Evolutionary conservation across 2,888 invertebrate genomes (phyloP).

Genomic region (Leptinotarsa tumamoca): DNA sequence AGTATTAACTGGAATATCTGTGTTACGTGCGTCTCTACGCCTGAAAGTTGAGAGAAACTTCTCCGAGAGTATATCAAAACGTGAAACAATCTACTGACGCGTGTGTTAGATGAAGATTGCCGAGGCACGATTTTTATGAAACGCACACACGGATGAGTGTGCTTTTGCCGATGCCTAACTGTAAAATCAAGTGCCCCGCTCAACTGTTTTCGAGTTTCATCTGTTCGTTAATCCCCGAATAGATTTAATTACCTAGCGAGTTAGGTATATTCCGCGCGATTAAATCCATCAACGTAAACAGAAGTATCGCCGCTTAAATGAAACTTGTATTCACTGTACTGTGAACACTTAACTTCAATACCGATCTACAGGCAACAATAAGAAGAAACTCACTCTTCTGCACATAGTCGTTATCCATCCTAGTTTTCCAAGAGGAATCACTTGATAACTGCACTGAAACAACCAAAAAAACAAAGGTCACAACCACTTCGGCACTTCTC

Average conservation of each 20-base stretch:
- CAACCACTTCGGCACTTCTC: slow-evolving; percentile 30
- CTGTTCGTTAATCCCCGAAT: slow-evolving; percentile 20
- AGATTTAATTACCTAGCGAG: slow-evolving; percentile 24
- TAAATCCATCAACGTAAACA: slow-evolving; percentile 7
- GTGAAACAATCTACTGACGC: slow-evolving; percentile 7
- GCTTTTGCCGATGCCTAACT: slow-evolving; percentile 33
- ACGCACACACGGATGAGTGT: slow-evolving; percentile 20
- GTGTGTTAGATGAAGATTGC: slow-evolving; percentile 29
- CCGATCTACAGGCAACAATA: slow-evolving; percentile 21
- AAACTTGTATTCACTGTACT: slow-evolving; percentile 23
- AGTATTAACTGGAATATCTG: slow-evolving; percentile 6
- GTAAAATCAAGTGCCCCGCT: slow-evolving; percentile 32
- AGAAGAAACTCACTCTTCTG: slow-evolving; percentile 43
- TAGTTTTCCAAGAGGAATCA: slow-evolving; percentile 33
- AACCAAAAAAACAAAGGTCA: slow-evolving; percentile 26
- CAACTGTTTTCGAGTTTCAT: slow-evolving; percentile 20
- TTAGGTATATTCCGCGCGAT: neutral
- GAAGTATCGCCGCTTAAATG: slow-evolving; percentile 19
- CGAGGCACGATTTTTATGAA: slow-evolving; percentile 27
- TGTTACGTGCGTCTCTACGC: neutral
- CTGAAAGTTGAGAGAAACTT: neutral
- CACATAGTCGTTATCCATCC: slow-evolving; percentile 43
- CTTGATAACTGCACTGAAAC: slow-evolving; percentile 30
- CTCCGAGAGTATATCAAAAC: neutral
- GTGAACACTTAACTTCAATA: slow-evolving; percentile 21